Evolutionary conservation across 2,888 invertebrate genomes (phyloP).

Genomic region (Syritta pipiens): DNA sequence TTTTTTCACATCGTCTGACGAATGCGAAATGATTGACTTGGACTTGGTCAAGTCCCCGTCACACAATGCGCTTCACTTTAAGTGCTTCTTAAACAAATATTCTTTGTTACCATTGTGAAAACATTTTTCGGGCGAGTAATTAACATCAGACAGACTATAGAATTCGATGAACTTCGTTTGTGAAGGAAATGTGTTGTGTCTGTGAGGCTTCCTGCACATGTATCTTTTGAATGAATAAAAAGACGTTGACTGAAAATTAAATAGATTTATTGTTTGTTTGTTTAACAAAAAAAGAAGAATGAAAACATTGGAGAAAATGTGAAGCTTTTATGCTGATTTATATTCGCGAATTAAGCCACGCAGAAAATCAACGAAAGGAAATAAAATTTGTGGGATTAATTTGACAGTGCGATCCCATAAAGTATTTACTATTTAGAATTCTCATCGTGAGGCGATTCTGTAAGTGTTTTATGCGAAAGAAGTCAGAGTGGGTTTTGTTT

Average conservation of each 20-base stretch:
- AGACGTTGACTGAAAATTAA: conserved; percentile 47
- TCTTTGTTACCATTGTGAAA: conserved; percentile 2
- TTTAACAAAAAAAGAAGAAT: too few relatives aligned
- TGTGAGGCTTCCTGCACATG: background rate
- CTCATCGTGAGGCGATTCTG: background rate
- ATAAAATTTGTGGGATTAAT: background rate
- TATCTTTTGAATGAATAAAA: conserved; percentile 30
- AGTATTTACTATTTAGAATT: conserved; percentile 7
- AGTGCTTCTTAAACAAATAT: conserved; percentile 47
- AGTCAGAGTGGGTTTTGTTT: too few relatives aligned
- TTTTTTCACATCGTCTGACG: conserved; percentile 34
- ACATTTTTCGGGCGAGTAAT: conserved; percentile 30
- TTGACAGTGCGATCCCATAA: conserved; percentile 3
- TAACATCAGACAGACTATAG: conserved; percentile 46
- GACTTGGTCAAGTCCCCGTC: conserved; percentile 37
- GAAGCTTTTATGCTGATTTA: background rate
- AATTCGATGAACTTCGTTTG: conserved; percentile 59
- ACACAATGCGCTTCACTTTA: conserved; percentile 32
- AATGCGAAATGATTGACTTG: conserved; percentile 63
- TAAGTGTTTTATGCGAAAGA: background rate
- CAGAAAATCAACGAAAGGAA: background rate
- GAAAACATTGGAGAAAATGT: background rate
- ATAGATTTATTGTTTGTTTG: conserved; percentile 39
- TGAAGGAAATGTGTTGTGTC: conserved; percentile 46
- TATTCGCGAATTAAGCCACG: background rate